Base-by-base conservation (phyloP, 2,797 vertebrate genomes). In the Aplochiton taeniatus region DNA sequence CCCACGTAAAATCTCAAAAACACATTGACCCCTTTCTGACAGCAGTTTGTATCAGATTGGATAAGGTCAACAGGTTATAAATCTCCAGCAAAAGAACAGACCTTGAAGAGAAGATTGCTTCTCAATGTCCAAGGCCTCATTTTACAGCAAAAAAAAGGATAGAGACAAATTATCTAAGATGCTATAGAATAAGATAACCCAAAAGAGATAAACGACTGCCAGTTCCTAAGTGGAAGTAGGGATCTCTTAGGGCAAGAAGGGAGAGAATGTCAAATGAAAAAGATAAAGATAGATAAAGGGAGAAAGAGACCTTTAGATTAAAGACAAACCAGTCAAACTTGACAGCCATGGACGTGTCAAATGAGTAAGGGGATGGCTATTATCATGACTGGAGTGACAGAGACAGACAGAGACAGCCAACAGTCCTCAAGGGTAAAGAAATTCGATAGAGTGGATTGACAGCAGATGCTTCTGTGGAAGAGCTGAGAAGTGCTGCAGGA, bases 31-130 rank as follows among this genome's bases (percentile, higher is more conserved):
- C 58, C 41, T 65, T 70, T 61, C 18, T 72, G 74, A 70, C 74
- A 66, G 68, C 61, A 10, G 57, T 83, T 83, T 82, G 77, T 58
- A 58, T 62, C 68, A 42, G 72, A 74, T 65, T 70, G 70, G 72
- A 67, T 74, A 77, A 70, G 78, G 84, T 82, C 80, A 82, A 73
- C 75, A 78, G 84, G 87, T 86, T 82, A 73, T 56, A 70, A 63
- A 53, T 76, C 75, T 68, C 83, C 70, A 0, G 0, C 45, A 61
- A 78, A 77, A 74, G 59, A 74, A 63, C 78, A 61, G 62, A 69
- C 80, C 73, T 68, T 48, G 63, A 73, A 31, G 52, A 63, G 70
- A 31, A 75, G 76, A 83, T 88, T 86, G 72, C 67, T 70, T 88
- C 83, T 76, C 63, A 60, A 59, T 42, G 13, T 72, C 65, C 74